These are phyloP conservation scores for Oreocharis arfaki DNA, from an alignment of 2,113 vertebrate genomes.

Conservation along the genomic window DNA sequence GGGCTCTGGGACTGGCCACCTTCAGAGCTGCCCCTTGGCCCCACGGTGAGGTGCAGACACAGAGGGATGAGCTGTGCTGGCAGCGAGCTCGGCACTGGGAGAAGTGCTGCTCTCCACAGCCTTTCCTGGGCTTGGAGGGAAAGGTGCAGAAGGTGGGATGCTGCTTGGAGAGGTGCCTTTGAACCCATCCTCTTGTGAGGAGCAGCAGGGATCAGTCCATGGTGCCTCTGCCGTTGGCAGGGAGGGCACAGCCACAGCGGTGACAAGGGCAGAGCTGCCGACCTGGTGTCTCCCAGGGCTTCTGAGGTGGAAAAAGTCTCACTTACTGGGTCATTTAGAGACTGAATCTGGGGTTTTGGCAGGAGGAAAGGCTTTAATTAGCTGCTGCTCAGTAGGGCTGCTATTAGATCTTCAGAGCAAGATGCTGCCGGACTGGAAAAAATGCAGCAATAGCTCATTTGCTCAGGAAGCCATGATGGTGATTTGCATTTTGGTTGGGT, in stretches of 20 bases:
- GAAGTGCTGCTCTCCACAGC: neutral
- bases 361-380: slow-evolving; percentile 49
- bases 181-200: fast-evolving
- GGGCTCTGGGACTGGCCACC: neutral
- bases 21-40: neutral
- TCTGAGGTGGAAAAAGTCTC: neutral
- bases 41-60: fast-evolving
- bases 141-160: neutral
- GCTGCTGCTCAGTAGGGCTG: slow-evolving; percentile 36
- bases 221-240: fast-evolving
- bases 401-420: slow-evolving; percentile 34
- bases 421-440: slow-evolving; percentile 51
- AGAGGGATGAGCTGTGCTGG: neutral
- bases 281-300: neutral
- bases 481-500: slow-evolving; percentile 32
- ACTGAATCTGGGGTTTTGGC: slow-evolving; percentile 6
- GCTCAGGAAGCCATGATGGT: slow-evolving; percentile 14
- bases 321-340: slow-evolving; percentile 27
- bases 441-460: slow-evolving; percentile 34
- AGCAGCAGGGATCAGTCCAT: fast-evolving
- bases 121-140: neutral
- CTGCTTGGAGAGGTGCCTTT: neutral
- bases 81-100: neutral
- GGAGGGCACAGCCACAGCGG: fast-evolving
- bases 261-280: neutral